phyloP scores from a whole-genome alignment of 2,113 vertebrate species.

The Equus quagga region DNA sequence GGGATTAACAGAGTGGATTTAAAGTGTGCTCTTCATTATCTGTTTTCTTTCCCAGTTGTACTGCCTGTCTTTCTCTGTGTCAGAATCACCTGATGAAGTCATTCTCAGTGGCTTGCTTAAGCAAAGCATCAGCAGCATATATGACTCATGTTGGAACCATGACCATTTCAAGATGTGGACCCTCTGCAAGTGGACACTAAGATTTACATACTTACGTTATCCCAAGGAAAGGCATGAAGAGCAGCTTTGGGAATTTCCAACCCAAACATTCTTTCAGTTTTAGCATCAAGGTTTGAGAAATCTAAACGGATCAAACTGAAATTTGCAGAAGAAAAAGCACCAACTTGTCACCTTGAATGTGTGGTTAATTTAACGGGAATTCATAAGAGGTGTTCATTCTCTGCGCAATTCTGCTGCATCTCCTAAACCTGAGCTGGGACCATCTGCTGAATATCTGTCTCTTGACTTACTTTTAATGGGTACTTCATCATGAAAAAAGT shows the following conservation, averaged over 20 bases:
- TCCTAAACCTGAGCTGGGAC: not conserved
- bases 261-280: not conserved
- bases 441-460: not conserved
- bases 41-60: not conserved
- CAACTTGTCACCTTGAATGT: not conserved
- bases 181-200: not conserved
- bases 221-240: not conserved
- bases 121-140: not conserved
- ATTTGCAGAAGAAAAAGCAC: not conserved
- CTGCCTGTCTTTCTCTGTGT: not conserved
- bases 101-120: not conserved
- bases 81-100: not conserved
- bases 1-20: not conserved
- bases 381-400: not conserved
- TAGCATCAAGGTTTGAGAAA: not conserved
- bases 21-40: not conserved
- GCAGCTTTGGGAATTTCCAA: not conserved
- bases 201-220: not conserved
- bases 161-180: too few species aligned
- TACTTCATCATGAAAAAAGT: not conserved
- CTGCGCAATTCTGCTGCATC: not conserved
- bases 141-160: not conserved
- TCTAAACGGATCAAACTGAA: not conserved
- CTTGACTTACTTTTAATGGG: not conserved
- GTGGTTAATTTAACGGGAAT: not conserved